Evolutionary conservation across 2,113 vertebrate genomes (phyloP).

Genomic region (Callocephalon fimbriatum): DNA sequence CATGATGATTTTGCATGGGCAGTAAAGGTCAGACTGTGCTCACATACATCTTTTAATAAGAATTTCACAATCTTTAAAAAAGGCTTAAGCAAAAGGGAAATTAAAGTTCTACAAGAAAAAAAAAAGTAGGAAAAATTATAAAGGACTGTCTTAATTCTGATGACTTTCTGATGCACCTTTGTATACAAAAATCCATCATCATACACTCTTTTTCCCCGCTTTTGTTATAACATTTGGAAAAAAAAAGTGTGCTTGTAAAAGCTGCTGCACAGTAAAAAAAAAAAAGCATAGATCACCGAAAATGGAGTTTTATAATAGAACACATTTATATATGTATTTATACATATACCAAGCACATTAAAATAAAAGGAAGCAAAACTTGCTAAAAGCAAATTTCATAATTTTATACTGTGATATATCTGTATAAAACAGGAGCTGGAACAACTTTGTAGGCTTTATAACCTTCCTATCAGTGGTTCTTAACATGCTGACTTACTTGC

Average conservation of each 20-base stretch:
- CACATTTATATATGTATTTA: neutral
- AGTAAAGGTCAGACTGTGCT: neutral
- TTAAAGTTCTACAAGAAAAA: neutral
- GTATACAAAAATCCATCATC: neutral
- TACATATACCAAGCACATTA: neutral
- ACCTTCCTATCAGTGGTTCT: neutral
- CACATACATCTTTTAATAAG: neutral
- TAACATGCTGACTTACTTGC: accelerated
- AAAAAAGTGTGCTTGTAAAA: neutral
- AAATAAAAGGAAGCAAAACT: neutral
- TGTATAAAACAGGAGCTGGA: neutral
- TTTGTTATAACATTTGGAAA: neutral
- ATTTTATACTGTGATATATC: neutral
- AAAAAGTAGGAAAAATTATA: neutral
- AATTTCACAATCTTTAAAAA: neutral
- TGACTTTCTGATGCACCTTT: neutral
- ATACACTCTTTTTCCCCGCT: neutral
- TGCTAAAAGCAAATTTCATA: neutral
- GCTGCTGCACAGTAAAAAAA: neutral
- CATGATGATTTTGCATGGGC: neutral
- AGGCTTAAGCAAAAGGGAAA: neutral
- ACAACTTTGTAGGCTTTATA: neutral
- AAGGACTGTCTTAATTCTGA: neutral
- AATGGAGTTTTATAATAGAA: neutral
- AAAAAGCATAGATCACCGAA: neutral